Evolutionary conservation across 1,140 invertebrate genomes (phyloP).

Genomic region (Leptonema lineaticorne): DNA sequence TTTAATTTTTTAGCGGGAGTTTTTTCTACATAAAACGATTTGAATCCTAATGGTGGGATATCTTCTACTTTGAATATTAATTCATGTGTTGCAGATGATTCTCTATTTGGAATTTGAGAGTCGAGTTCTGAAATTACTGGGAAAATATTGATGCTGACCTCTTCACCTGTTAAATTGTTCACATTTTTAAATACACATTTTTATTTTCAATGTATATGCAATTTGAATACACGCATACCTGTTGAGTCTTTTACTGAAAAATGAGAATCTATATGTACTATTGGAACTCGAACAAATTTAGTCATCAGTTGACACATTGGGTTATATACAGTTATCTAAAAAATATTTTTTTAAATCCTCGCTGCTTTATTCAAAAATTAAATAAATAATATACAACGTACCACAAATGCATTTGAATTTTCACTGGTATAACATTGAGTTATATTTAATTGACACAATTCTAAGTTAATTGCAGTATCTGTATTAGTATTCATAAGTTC

Average conservation of each 20-base stretch:
- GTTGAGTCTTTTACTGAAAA: slow-evolving; percentile 67
- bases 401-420: slow-evolving; percentile 58
- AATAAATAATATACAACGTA: slow-evolving; percentile 52
- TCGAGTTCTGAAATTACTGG: slow-evolving; percentile 60
- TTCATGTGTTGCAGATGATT: slow-evolving; percentile 62
- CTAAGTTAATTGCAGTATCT: not conserved
- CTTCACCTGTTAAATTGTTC: slow-evolving; percentile 1
- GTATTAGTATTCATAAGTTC: not conserved
- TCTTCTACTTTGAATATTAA: slow-evolving; percentile 65
- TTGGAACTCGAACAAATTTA: slow-evolving; percentile 72
- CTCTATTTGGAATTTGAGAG: slow-evolving; percentile 63
- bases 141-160: slow-evolving; percentile 47
- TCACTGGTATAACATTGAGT: slow-evolving; percentile 54
- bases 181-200: not conserved
- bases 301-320: slow-evolving; percentile 68
- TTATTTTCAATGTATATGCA: not conserved
- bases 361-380: slow-evolving; percentile 43
- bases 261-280: slow-evolving; percentile 54
- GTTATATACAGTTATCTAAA: slow-evolving; percentile 76
- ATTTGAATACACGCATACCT: slow-evolving; percentile 49
- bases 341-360: not conserved
- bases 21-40: slow-evolving; percentile 59
- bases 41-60: slow-evolving; percentile 67
- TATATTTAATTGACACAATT: slow-evolving; percentile 34
- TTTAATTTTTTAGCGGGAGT: not conserved